A percentile compares a stretch with the other conserved stretches of the same genome.
Conservation (phyloP, 2,797 vertebrate species). For the Halcyon badia region DNA sequence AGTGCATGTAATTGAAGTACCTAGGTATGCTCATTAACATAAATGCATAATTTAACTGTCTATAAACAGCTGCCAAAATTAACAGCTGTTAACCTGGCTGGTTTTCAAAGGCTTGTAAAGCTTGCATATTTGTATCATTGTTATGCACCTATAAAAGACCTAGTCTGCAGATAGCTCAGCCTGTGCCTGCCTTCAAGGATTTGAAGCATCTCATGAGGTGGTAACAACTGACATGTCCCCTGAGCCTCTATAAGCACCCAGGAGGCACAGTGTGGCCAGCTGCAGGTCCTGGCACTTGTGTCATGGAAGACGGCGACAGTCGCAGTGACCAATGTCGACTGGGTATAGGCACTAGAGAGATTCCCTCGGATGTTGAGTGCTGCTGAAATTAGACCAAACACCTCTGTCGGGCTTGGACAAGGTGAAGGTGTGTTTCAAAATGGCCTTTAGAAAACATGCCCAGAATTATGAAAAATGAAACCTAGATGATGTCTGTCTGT, state of each 20-base stretch:
- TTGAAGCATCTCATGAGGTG: neutral
- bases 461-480: neutral
- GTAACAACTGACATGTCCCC: neutral
- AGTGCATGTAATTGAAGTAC: constrained; percentile 41
- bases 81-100: constrained; percentile 12
- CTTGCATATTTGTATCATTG: constrained; percentile 15
- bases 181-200: neutral
- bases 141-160: neutral
- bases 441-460: neutral
- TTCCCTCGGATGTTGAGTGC: neutral
- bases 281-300: neutral
- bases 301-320: neutral
- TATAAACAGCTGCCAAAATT: constrained; percentile 16
- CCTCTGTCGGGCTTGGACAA: neutral
- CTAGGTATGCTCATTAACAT: constrained; percentile 35
- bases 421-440: neutral
- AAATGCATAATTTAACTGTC: constrained; percentile 39
- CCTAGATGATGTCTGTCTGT: constrained; percentile 31
- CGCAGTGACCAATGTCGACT: neutral
- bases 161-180: neutral
- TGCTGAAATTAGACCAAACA: neutral
- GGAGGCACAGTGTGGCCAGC: neutral
- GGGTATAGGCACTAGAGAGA: constrained; percentile 49
- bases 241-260: neutral
- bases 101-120: constrained; percentile 10